Base-by-base conservation (phyloP, 2,797 vertebrate species). In the Lagodon rhomboides region DNA sequence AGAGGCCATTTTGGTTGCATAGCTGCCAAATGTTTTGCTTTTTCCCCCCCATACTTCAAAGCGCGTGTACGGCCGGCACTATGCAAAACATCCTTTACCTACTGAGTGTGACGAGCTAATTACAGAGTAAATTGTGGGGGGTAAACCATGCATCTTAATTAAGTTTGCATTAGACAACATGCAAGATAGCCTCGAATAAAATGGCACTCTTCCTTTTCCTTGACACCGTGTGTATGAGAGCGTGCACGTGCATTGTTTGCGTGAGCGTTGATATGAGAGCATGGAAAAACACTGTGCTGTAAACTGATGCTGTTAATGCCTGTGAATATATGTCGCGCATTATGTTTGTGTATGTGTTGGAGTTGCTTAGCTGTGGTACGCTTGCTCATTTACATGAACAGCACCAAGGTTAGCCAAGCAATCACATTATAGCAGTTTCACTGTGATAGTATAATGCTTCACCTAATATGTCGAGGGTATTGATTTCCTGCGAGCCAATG, bases 111-210 rank as follows among this genome's bases (percentile, higher is more conserved):
- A 90, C 91, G 91, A 92, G 82, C 87, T 93, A 94, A 94, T 94
- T 94, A 93, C 82, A 82, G 86, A 91, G 90, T 91, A 90, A 90
- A 87, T 85, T 88, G 89, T 83, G 82, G 77, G 75, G 80, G 77
- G 73, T 80, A 87, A 88, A 90, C 85, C 86, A 89, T 90, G 92
- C 85, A 91, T 93, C 92, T 90, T 92, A 94, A 94, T 95, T 94
- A 94, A 90, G 86, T 83, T 89, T 85, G 87, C 75, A 86, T 94
- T 91, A 93, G 87, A 87, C 88, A 87, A 89, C 83, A 85, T 85
- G 85, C 72, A 82, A 85, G 86, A 89, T 87, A 77, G 73, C 64
- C 64, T 84, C 50, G 65, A 85, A 87, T 76, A 74, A 85, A 89
- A 82, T 46, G 60, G 49, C 34, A 23, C 38, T 60, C 34, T 55